A percentile compares a stretch with the other conserved stretches of the same genome.
These are phyloP conservation scores for Hippopotamyrus pictus DNA, from an alignment of 2,797 vertebrate species.

Conservation along the genomic window DNA sequence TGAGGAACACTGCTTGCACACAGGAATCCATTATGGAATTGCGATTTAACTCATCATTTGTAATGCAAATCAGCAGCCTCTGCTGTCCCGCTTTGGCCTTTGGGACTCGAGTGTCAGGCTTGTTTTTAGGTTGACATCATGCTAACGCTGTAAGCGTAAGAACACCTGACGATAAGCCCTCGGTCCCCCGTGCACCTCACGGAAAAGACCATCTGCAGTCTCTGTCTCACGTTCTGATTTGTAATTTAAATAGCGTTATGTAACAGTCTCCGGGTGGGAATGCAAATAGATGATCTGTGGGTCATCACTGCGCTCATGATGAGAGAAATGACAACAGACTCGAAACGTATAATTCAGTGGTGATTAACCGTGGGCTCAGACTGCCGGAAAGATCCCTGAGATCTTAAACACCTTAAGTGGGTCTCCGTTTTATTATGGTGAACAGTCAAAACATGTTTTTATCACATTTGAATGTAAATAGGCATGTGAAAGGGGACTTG, in stretches of 20 bases:
- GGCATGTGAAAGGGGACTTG: background rate
- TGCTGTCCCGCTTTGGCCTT: background rate
- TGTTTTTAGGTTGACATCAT: background rate
- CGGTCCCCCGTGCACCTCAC: background rate
- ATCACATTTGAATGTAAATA: background rate
- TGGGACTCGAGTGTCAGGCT: background rate
- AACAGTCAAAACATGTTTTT: background rate
- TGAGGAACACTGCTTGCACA: background rate
- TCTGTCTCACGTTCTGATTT: background rate
- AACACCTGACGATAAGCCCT: background rate
- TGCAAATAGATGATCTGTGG: background rate
- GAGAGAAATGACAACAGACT: background rate
- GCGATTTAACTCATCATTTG: background rate
- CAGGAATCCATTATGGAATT: background rate
- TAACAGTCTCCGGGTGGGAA: background rate
- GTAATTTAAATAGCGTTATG: conserved; percentile 1
- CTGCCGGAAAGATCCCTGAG: background rate
- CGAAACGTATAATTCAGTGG: background rate
- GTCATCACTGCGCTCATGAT: background rate
- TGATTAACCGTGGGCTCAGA: background rate
- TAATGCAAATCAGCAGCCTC: background rate
- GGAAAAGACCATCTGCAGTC: background rate
- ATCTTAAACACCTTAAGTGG: background rate
- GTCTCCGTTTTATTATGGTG: background rate
- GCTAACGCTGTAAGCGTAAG: background rate